Base-by-base conservation (phyloP, 2,888 invertebrate genomes). In the Minunthozetes semirufus region DNA sequence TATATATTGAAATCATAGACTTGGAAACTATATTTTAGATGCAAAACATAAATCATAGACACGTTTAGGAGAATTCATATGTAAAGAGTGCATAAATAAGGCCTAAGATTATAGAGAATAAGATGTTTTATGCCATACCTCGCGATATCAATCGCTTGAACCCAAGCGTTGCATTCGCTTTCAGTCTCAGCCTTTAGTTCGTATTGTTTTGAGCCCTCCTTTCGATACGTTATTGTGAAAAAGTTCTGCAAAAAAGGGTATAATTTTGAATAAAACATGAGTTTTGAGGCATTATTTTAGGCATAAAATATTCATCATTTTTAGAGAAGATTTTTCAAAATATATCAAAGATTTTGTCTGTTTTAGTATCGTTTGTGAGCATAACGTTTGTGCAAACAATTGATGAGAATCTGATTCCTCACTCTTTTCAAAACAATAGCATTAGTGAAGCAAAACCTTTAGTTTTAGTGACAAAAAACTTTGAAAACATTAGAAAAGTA, bases 81-180 rank as follows among this genome's bases (percentile, higher is more conserved):
- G 27, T 61, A 61, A 53, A 25, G 19, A 8, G 8, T 11, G 1
- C 53, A 53, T n/a, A n/a, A 25, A n/a, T 8, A 22, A n/a, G 5
- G 19, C 13, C 11, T 13, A n/a, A 42, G 42, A 42, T 42, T 42
- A 42, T 42, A 42, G 13, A 42, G 42, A 11, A 42, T 4, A 42
- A 9, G 42, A 42, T 42, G 42, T 42, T 6, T 42, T 4, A 42
- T 6, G 42, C 8, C 83, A 85, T 84, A 93, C 93, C 93, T 94
- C 75, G 93, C 94, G 80, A 90, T 89, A 77, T 90, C 85, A 80
- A 94, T 91, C 46, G 92, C 89, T 82, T 93, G 91, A 80, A 94
- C 91, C 94, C 94, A 94, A 78, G 89, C 89, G 80, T 90, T 89
- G 84, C 94, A 93, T 81, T 93, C 93, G 33, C 89, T 88, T 82